phyloP scores from a whole-genome alignment of 2,888 invertebrate species.

The Drosophila imparisetae region DNA sequence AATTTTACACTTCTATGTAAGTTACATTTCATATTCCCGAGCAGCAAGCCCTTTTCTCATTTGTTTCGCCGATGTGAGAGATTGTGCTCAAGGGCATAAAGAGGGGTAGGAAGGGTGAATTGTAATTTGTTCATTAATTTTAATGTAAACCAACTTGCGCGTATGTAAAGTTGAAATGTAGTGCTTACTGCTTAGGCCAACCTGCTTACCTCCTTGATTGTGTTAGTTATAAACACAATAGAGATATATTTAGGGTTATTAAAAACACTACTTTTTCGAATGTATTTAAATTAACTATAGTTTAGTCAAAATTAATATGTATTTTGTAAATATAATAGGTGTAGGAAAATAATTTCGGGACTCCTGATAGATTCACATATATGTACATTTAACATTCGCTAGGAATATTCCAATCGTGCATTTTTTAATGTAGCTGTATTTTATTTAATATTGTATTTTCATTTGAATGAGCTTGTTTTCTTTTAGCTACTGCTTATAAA shows the following conservation, averaged over 20 bases:
- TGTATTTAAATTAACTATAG: not conserved
- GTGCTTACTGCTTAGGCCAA: not conserved
- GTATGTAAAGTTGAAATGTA: not conserved
- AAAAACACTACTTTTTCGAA: not conserved
- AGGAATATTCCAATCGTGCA: not conserved
- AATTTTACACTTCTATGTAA: constrained; percentile 24
- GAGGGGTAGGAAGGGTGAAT: not conserved
- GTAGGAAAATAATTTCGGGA: not conserved
- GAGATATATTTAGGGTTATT: not conserved
- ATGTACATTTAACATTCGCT: not conserved
- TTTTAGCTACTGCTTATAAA: constrained; percentile 2
- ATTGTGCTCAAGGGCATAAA: not conserved
- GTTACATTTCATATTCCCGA: constrained; percentile 61
- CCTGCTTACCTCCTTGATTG: not conserved
- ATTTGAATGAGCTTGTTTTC: not conserved
- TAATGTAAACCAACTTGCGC: not conserved
- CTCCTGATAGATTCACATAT: not conserved
- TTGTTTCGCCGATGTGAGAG: not conserved
- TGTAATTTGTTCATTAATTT: not conserved
- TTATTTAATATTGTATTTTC: not conserved
- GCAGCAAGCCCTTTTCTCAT: constrained; percentile 17
- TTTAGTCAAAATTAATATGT: not conserved
- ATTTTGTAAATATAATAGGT: not conserved
- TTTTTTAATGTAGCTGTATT: not conserved
- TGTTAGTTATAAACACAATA: not conserved